Conservation (phyloP, 2,797 vertebrate species). For the Onychomys leucogaster region DNA sequence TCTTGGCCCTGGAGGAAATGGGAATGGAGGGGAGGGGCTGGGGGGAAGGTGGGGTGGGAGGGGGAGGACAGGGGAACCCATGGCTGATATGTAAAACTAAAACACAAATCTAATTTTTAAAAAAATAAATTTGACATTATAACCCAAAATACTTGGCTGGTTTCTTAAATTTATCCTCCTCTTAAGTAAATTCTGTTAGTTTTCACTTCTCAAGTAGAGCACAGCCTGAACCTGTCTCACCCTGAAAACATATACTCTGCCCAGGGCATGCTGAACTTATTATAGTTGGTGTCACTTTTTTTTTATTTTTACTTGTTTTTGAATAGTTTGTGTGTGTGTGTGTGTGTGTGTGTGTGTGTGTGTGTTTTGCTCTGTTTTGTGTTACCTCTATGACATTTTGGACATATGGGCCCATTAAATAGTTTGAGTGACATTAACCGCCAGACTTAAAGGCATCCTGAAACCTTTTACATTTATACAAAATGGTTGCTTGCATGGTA, state of each 20-base stretch:
- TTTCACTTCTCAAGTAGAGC: conserved; percentile 49
- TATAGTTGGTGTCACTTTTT: background rate
- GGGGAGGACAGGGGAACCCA: no score
- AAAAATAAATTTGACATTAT: background rate
- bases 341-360: background rate
- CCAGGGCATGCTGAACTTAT: background rate
- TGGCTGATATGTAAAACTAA: no score
- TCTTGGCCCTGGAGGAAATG: no score
- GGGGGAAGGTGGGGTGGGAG: no score
- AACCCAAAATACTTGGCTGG: background rate
- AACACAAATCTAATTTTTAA: no score
- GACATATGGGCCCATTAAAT: conserved; percentile 19
- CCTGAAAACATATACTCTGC: background rate
- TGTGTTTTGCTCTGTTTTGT: background rate
- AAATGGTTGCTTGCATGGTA: conserved; percentile 55
- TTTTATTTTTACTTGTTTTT: background rate
- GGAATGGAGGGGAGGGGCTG: no score
- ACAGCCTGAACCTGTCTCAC: background rate
- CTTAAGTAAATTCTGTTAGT: background rate
- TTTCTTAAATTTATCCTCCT: background rate
- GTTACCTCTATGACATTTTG: background rate
- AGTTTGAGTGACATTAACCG: conserved; percentile 63
- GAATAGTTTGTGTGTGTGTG: background rate
- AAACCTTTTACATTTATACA: conserved; percentile 48
- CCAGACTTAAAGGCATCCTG: background rate